Percentiles rank a stretch among this genome's conserved stretches.
Conservation (phyloP, 2,113 vertebrate genomes). For the Phrynocephalus versicolor region DNA sequence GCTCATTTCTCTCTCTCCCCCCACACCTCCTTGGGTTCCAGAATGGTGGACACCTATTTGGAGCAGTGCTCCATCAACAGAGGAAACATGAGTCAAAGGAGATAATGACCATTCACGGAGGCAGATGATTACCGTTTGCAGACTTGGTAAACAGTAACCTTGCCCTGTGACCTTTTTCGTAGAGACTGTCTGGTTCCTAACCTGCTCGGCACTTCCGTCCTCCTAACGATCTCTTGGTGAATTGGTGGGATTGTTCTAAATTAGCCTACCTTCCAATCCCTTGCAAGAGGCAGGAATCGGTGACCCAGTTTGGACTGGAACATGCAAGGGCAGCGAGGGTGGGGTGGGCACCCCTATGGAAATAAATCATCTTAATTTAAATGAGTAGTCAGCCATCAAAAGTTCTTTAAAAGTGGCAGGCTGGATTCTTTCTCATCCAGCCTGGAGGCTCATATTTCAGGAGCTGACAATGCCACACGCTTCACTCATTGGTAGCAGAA, state of each 20-base stretch:
- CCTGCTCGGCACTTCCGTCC: constrained; percentile 29
- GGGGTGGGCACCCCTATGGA: accelerated
- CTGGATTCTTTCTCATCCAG: background rate
- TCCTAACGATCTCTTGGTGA: constrained; percentile 12
- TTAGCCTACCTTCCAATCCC: background rate
- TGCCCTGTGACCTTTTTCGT: constrained; percentile 44
- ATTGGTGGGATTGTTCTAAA: constrained; percentile 18
- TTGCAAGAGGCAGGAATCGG: background rate
- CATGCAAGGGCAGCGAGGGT: background rate
- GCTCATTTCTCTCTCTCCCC: background rate
- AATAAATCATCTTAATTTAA: background rate
- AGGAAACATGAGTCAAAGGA: constrained; percentile 28
- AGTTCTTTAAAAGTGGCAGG: background rate
- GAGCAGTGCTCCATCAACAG: background rate
- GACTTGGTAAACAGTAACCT: constrained; percentile 44
- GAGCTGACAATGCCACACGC: background rate
- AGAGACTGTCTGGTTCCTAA: constrained; percentile 46
- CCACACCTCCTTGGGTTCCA: constrained; percentile 20
- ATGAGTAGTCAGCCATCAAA: background rate
- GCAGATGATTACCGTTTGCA: constrained; percentile 55
- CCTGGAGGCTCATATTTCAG: background rate
- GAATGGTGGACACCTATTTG: background rate
- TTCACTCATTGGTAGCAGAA: constrained; percentile 2
- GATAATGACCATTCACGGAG: constrained; percentile 29
- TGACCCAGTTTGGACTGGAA: background rate